Evolutionary conservation across 2,888 invertebrate species (phyloP).

Genomic region (Drosophila cognata): DNA sequence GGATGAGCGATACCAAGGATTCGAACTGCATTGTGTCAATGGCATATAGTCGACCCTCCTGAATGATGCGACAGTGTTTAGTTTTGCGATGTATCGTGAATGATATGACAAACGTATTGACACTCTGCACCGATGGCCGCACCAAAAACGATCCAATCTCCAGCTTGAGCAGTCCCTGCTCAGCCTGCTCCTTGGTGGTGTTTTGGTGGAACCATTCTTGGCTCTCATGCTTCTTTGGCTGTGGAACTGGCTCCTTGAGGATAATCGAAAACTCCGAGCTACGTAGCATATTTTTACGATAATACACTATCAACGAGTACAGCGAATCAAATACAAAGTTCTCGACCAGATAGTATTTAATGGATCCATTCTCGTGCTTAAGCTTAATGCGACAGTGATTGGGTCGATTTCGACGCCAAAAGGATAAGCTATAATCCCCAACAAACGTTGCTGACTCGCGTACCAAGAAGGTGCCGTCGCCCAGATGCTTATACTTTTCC

Average conservation of each 20-base stretch:
- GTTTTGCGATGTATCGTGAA: constrained; percentile 96
- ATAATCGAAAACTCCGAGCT: constrained; percentile 96
- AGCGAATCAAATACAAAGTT: constrained; percentile 95
- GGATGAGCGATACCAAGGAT: constrained; percentile 96
- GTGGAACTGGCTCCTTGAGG: constrained; percentile 95
- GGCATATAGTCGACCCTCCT: constrained; percentile 95
- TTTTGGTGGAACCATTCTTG: constrained; percentile 96
- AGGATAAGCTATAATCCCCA: constrained; percentile 97
- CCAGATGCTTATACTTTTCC: constrained; percentile 91
- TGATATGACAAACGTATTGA: constrained; percentile 95
- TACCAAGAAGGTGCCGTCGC: constrained; percentile 96
- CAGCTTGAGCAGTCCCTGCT: constrained; percentile 93
- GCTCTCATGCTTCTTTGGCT: constrained; percentile 96
- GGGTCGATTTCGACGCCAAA: constrained; percentile 95
- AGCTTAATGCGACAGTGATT: constrained; percentile 96
- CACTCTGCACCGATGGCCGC: constrained; percentile 94
- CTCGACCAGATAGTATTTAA: constrained; percentile 96
- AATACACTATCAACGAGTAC: constrained; percentile 95
- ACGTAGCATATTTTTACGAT: constrained; percentile 93
- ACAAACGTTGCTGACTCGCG: constrained; percentile 97
- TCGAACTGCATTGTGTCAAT: constrained; percentile 97
- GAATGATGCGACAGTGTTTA: constrained; percentile 97
- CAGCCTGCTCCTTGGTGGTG: constrained; percentile 92
- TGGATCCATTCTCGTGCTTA: constrained; percentile 94
- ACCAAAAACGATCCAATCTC: constrained; percentile 98